phyloP scores from a whole-genome alignment of 2,797 vertebrate species.

The Parambassis ranga region DNA sequence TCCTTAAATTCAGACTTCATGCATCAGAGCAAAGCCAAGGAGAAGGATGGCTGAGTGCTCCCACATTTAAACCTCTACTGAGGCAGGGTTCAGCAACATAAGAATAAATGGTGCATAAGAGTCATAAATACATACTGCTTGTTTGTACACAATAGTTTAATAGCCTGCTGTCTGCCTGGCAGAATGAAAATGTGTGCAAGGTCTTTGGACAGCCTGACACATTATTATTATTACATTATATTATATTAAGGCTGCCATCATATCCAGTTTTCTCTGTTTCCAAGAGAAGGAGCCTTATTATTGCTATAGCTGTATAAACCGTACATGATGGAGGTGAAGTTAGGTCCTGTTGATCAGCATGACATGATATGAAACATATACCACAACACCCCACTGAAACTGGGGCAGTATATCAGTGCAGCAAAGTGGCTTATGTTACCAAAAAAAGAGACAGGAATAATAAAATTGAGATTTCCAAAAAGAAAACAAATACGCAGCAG shows the following conservation, averaged over 20 bases:
- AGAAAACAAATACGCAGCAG: not conserved
- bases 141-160: slow-evolving; percentile 17
- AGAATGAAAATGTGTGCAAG: slow-evolving; percentile 11
- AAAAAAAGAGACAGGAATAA: too few relatives aligned
- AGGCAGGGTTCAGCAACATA: slow-evolving; percentile 29
- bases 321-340: too few relatives aligned
- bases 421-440: too few relatives aligned
- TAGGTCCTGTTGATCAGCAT: too few relatives aligned
- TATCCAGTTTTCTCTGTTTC: too few relatives aligned
- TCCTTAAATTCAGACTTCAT: not conserved
- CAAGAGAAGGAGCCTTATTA: too few relatives aligned
- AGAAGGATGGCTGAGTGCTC: not conserved
- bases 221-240: not conserved
- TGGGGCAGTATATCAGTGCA: too few relatives aligned
- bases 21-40: slow-evolving; percentile 16
- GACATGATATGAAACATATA: too few relatives aligned
- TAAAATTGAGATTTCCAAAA: not conserved
- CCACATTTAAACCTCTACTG: slow-evolving; percentile 8
- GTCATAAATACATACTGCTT: slow-evolving; percentile 24
- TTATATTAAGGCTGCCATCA: too few relatives aligned
- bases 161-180: not conserved
- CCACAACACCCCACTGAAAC: too few relatives aligned
- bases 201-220: slow-evolving; percentile 14
- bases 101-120: slow-evolving; percentile 22
- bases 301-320: too few relatives aligned